Percentiles rank a stretch among this genome's conserved stretches.
Evolutionary conservation across 64 coral and sea anemone species (phyloP).

Genomic region (Hydrozoanthus tunicans): DNA sequence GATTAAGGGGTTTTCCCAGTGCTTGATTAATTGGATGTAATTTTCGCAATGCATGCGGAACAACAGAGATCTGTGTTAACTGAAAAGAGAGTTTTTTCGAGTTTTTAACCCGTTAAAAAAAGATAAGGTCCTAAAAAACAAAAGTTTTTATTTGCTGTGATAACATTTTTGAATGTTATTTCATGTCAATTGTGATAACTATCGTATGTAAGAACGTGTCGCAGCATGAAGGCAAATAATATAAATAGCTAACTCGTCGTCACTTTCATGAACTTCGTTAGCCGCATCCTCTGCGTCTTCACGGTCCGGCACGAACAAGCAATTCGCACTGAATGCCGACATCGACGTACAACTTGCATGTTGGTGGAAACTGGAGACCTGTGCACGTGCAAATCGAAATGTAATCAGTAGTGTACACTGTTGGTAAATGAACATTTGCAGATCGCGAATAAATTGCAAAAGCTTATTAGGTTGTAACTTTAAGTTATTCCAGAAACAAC

Average conservation of each 20-base stretch:
- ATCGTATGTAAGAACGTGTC: background rate
- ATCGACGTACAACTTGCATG: background rate
- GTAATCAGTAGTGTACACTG: background rate
- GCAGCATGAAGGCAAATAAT: no score
- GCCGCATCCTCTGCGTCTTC: background rate
- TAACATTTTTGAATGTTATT: conserved; percentile 1
- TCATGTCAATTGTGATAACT: background rate
- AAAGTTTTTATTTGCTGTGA: background rate
- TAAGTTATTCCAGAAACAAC: no score
- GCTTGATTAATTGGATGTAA: background rate
- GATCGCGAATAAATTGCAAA: background rate
- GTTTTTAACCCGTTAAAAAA: background rate
- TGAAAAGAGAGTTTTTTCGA: background rate
- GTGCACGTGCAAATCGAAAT: background rate
- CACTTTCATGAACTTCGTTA: background rate
- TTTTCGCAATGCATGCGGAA: background rate
- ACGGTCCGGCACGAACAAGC: background rate
- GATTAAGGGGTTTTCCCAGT: background rate
- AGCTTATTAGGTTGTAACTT: background rate
- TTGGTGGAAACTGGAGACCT: conserved; percentile 19
- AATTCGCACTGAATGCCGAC: conserved; percentile 17
- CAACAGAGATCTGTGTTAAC: background rate
- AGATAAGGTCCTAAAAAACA: background rate
- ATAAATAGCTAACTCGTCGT: no score
- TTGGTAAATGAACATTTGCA: background rate